phyloP scores from a whole-genome alignment of 2,888 invertebrate species.

The Fragum whitleyi region DNA sequence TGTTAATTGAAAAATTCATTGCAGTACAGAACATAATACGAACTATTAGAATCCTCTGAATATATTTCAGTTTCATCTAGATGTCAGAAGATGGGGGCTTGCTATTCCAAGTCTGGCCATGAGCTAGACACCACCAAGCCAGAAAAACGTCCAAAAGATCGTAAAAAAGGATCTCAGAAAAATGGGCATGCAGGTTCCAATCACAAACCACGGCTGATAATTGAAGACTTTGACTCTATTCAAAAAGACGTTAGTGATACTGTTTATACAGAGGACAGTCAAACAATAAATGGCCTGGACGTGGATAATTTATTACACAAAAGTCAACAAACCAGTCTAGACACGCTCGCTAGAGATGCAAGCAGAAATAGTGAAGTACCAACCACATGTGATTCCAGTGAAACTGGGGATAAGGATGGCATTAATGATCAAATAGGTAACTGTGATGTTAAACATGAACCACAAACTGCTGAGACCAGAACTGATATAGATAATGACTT shows the following conservation, averaged over 20 bases:
- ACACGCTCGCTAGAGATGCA: slow-evolving; percentile 46
- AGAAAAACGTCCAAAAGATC: slow-evolving; percentile 60
- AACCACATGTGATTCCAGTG: slow-evolving; percentile 21
- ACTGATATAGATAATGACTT: slow-evolving; percentile 39
- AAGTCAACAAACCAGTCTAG: slow-evolving; percentile 65
- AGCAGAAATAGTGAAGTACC: slow-evolving; percentile 44
- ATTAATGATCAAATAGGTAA: neutral
- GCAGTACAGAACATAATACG: too few relatives aligned
- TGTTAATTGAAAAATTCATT: too few relatives aligned
- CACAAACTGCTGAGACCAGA: neutral
- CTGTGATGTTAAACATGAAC: slow-evolving; percentile 6
- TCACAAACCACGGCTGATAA: slow-evolving; percentile 37
- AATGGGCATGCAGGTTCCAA: slow-evolving; percentile 49
- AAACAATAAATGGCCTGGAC: slow-evolving; percentile 44
- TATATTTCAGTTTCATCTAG: neutral
- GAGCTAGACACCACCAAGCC: slow-evolving; percentile 60
- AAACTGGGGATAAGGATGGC: neutral
- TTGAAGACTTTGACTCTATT: slow-evolving; percentile 42
- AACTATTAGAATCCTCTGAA: too few relatives aligned
- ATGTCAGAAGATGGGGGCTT: slow-evolving; percentile 66
- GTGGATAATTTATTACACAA: slow-evolving; percentile 52
- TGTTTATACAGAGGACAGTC: slow-evolving; percentile 65
- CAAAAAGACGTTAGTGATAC: slow-evolving; percentile 65
- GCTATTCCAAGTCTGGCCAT: slow-evolving; percentile 72
- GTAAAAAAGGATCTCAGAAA: slow-evolving; percentile 45